phyloP scores from a whole-genome alignment of 2,888 invertebrate species.

The Nephrotoma guestfalica region DNA sequence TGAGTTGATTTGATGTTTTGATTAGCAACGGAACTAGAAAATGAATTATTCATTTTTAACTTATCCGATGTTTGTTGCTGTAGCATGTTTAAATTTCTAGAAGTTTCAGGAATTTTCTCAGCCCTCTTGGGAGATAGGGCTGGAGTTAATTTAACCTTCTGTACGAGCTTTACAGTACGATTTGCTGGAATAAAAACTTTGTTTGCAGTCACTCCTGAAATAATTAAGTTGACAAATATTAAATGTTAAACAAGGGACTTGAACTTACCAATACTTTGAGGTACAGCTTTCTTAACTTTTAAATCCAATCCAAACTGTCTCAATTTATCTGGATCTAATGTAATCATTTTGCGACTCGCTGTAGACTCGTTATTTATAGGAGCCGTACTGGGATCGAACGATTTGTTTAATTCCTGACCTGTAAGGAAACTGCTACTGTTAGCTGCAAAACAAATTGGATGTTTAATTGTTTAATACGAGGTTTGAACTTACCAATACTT shows the following conservation, averaged over 20 bases:
- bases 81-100: neutral
- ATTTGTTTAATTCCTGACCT: too few relatives aligned
- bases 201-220: neutral
- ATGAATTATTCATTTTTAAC: neutral
- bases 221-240: neutral
- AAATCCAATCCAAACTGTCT: constrained; percentile 23
- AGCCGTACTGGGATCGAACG: too few relatives aligned
- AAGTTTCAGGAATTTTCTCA: neutral
- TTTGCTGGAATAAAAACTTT: neutral
- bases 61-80: neutral
- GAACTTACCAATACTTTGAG: constrained; percentile 13
- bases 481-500: constrained; percentile 7
- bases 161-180: neutral
- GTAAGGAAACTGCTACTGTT: too few relatives aligned
- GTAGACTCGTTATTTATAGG: too few relatives aligned
- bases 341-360: constrained; percentile 15
- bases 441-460: too few relatives aligned
- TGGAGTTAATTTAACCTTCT: neutral
- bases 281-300: constrained; percentile 23
- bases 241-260: too few relatives aligned
- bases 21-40: neutral
- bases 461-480: neutral
- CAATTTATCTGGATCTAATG: constrained; percentile 25
- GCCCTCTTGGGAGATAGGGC: neutral
- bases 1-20: neutral